A percentile compares a stretch with the other conserved stretches of the same genome.
These are phyloP conservation scores for Polyommatus icarus DNA, from an alignment of 2,888 invertebrate species.

Conservation along the genomic window DNA sequence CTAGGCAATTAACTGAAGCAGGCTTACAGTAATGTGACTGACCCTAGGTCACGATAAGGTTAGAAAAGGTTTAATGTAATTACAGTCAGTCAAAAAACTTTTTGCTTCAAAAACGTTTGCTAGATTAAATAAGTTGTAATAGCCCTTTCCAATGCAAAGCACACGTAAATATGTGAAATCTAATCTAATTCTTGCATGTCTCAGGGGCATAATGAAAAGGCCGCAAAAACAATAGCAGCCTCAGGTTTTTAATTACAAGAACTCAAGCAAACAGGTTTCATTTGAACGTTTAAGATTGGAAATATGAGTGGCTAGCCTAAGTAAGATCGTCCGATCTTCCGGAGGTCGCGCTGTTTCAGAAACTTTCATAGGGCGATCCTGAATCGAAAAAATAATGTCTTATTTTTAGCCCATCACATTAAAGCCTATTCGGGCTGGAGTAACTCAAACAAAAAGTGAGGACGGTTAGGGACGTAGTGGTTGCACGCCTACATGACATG, in stretches of 20 bases:
- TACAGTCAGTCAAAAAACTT: not conserved
- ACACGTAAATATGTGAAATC: slow-evolving; percentile 20
- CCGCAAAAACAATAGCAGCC: not conserved
- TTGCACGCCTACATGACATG: no score
- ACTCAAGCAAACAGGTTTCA: not conserved
- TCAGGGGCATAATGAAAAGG: slow-evolving; percentile 1
- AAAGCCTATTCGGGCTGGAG: no score
- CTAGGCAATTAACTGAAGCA: not conserved
- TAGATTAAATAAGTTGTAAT: slow-evolving; percentile 11
- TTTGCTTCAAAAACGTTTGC: not conserved
- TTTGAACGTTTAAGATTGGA: not conserved
- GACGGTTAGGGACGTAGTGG: no score
- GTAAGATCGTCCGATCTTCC: not conserved
- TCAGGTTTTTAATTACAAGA: not conserved
- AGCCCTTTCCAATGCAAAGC: slow-evolving; percentile 5
- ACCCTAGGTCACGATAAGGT: slow-evolving; percentile 8
- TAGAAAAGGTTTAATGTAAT: not conserved
- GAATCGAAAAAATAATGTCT: no score
- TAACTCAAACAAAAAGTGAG: no score
- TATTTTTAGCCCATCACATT: no score
- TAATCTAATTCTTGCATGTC: slow-evolving; percentile 29
- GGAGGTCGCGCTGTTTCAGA: not conserved
- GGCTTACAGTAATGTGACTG: not conserved
- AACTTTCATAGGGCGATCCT: not conserved
- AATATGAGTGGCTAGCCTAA: not conserved